Evolutionary conservation across 1,140 invertebrate genomes (phyloP), one percentile per base, ranked within the genome.

Genomic region (Epicauta chinensis): DNA sequence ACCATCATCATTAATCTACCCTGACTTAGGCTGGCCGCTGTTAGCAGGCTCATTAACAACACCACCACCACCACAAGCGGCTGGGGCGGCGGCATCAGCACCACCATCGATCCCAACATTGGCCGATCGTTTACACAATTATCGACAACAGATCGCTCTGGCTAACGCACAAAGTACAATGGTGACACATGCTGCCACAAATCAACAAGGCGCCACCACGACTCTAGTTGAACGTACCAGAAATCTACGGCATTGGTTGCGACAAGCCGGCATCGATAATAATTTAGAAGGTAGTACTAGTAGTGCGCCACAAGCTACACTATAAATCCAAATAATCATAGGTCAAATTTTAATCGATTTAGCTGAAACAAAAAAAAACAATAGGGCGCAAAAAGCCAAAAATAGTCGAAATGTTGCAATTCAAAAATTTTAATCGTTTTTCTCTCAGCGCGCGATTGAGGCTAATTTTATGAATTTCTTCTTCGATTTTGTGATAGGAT

Each of bases 201-300:
- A 62, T 43, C 13, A 39, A 39, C 63, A 68, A 51, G 64, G 66
- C 13, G 72, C 75, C 2, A 73, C 73, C 51, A 74, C 79, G 2
- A 82, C 78, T 32, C 61, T 84, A 15, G 79, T 81, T 34, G 82
- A 84, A 59, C 71, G 81, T 31, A 82, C 81, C 0, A 70, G 78
- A 40, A 82, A 82, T 54, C 66, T 83, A 16, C 74, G 81, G 43
- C 81, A 84, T 59, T 84, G 82, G 82, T 59, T 84, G 34, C 71
- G 78, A 14, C 78, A 80, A 62, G 63, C 62, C 2, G 62, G 66
- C 10, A 52, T 62, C 15, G 68, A 70, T 36, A 40, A 53, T 16
- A 53, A 40, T 29, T 45, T 55, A 30, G 62, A 65, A n/a, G 48
- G 49, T 15, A 50, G 32, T 30, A 61, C 64, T 13, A 48, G 46